Evolutionary conservation across 2,113 vertebrate species (phyloP), one percentile per base, ranked within the genome.

Genomic region (Indicator maculatus): DNA sequence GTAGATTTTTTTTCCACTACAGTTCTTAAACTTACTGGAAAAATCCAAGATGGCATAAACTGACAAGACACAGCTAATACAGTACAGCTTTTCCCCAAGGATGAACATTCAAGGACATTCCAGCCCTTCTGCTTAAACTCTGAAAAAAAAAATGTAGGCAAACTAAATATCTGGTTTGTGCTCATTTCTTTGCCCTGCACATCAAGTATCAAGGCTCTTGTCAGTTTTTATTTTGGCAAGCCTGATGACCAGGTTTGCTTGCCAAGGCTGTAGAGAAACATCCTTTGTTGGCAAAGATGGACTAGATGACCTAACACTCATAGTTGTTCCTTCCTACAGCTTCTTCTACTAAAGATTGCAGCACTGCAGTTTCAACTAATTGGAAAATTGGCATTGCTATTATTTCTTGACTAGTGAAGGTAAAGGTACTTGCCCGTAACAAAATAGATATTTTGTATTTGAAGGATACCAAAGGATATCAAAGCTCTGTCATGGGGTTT

Each of bases 191-290:
- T 88, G 66, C 83, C 90, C 92, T 95, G 64, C 67, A 85, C 94
- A 67, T 89, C 93, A 91, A 91, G 60, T 95, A 73, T 66, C 55
- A 47, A 83, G 23, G 64, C 70, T 76, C 41, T 91, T 89, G 91
- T 78, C 89, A 95, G 87, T 80, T 95, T 94, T 91, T 76, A 56
- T 92, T 92, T 70, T 91, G 91, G 89, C 89, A 91, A 91, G 64
- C 67, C 74, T 30, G 64, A 30, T 93, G 79, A 89, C 64, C 33
- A 80, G 64, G 56, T 95, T 93, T 79, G 33, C 78, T 92, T 93
- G 91, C 94, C 93, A 94, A 79, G 81, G 78, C 78, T 88, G 45
- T 76, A 92, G 78, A 89, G 91, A 95, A 96, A 88, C 82, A 92
- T 70, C 39, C 63, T 91, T 66, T 93, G 50, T 82, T 95, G 95